Conservation (phyloP, 2,888 invertebrate genomes). For the Julus scanicus region DNA sequence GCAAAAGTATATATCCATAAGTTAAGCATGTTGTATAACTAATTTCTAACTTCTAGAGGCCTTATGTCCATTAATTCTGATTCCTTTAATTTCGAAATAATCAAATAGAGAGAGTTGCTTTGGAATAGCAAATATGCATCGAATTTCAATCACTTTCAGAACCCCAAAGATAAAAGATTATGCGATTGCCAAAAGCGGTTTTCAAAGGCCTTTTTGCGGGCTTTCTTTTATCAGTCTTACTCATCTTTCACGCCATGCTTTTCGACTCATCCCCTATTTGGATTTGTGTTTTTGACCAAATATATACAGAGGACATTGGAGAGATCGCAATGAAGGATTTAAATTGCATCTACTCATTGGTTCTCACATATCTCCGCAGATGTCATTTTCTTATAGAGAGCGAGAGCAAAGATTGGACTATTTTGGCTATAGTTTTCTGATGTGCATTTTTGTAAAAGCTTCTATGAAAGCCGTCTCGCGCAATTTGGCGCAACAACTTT, state of each 20-base stretch:
- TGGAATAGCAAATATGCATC: background rate
- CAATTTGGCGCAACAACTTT: background rate
- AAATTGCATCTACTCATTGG: slow-evolving; percentile 42
- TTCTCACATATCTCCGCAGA: slow-evolving; percentile 39
- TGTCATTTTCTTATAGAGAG: slow-evolving; percentile 39
- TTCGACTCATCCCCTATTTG: slow-evolving; percentile 9
- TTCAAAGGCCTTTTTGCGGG: slow-evolving; percentile 24
- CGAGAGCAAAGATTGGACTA: slow-evolving; percentile 42
- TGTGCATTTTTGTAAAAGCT: slow-evolving; percentile 29
- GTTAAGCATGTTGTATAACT: too few species aligned
- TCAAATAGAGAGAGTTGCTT: background rate
- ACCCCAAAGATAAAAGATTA: background rate
- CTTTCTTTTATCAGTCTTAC: slow-evolving; percentile 21
- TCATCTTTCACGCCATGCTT: slow-evolving; percentile 36
- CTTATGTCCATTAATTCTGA: too few species aligned
- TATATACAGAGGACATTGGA: slow-evolving; percentile 30
- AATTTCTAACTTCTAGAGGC: too few species aligned
- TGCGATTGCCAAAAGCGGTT: slow-evolving; percentile 9
- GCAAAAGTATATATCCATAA: too few species aligned
- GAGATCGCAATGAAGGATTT: slow-evolving; percentile 36
- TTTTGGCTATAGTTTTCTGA: slow-evolving; percentile 36
- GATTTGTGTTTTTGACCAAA: slow-evolving; percentile 41
- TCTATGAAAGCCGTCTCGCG: slow-evolving; percentile 32
- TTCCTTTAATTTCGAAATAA: background rate
- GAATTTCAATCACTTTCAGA: background rate